Evolutionary conservation across 2,113 vertebrate species (phyloP).

Genomic region (Coptodon bakossiorum): DNA sequence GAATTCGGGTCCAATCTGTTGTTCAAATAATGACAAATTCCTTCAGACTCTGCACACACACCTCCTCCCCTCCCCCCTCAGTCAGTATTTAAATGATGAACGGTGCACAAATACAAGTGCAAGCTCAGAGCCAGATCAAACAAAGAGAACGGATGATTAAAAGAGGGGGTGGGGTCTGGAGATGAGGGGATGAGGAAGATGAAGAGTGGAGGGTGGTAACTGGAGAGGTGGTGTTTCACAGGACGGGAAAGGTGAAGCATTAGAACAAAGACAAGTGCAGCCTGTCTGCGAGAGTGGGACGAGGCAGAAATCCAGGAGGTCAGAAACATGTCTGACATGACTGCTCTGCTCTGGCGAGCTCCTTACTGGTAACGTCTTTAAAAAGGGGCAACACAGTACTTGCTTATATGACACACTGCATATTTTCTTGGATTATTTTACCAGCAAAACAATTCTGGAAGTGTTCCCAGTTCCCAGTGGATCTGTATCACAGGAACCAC

Average conservation of each 20-base stretch:
- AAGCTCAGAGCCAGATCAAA: background rate
- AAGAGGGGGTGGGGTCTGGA: background rate
- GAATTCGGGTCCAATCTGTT: background rate
- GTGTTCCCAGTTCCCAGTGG: background rate
- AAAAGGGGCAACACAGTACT: background rate
- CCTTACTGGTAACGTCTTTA: rapidly evolving
- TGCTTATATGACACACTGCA: background rate
- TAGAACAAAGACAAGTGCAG: background rate
- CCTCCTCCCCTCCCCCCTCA: background rate
- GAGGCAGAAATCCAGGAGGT: background rate
- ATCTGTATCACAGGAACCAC: background rate
- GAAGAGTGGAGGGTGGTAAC: background rate
- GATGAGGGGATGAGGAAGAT: background rate
- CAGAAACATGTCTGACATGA: background rate
- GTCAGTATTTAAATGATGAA: background rate
- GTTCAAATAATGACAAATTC: background rate
- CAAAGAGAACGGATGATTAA: background rate
- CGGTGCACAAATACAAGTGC: background rate
- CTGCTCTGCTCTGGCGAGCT: background rate
- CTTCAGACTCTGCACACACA: background rate
- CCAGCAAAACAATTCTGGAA: background rate
- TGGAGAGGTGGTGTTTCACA: background rate
- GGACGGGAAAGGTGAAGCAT: background rate
- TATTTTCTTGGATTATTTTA: background rate
- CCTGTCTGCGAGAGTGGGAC: background rate